Base-by-base conservation (phyloP, 1,140 invertebrate species). In the Neodiprion lecontei region DNA sequence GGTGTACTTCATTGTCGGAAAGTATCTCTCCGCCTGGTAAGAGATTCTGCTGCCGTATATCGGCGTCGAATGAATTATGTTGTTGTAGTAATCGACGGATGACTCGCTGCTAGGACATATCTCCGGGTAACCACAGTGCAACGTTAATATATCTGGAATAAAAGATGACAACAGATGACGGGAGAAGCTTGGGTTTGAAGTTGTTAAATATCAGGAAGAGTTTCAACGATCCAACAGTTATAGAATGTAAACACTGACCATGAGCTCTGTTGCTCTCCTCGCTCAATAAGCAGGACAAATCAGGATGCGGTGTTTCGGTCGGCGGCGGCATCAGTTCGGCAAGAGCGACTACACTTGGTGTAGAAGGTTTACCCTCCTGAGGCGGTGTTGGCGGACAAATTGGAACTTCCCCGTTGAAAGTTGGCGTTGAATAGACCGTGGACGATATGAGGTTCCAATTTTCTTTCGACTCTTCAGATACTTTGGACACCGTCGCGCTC, bases 381-480 rank as follows among this genome's bases (percentile, higher is more conserved):
- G 53, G 17, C 28, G 79, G 73, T 67, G 78, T 74, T 48, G 82
- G 72, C 9, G 80, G 72, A 73, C 75, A 78, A 23, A 82, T 76
- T 73, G 80, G 71, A 23, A 85, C 80, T 48, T 78, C 72, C 10
- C 76, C 73, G 70, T 70, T 81, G 7, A 82, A 74, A 66, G 79
- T 74, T 28, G 83, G 73, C n/a, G 82, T 80, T 14, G 53, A 61
- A 61, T 84, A 86, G 17, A 85, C 67, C 21, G 84, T 80, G 47
- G 85, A 75, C 17, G 81, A 74, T 40, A 81, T 78, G 47, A 83
- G 74, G 75, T 84, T 84, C 87, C 88, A 89, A 75, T 89, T 89
- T 76, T 89, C 87, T 72, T 89, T 89, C 2, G 86, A 84, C 67
- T 89, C 88, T 67, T 89, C 87, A 7, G 83, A 83, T 66, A 84